Conservation (phyloP, 2,888 invertebrate genomes). For the Ennomos erosarius region DNA sequence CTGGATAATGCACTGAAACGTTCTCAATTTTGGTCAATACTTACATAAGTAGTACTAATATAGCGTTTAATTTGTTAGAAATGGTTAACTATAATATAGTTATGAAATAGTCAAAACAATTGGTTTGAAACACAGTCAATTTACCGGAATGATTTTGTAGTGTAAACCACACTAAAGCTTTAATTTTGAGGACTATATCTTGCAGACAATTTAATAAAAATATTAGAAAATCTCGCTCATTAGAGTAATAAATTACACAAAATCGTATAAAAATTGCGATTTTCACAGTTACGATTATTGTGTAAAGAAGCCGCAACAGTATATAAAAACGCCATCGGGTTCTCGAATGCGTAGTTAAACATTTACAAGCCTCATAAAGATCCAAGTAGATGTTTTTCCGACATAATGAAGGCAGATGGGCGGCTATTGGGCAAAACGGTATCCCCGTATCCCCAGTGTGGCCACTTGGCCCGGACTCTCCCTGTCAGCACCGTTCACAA, state of each 20-base stretch:
- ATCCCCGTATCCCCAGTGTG: constrained; percentile 45
- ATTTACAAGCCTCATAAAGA: constrained; percentile 57
- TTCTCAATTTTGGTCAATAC: neutral
- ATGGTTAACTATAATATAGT: too few species aligned
- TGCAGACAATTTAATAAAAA: constrained; percentile 8
- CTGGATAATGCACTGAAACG: constrained; percentile 13
- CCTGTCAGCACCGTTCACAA: constrained; percentile 59
- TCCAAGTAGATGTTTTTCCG: constrained; percentile 57
- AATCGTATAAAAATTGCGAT: too few species aligned
- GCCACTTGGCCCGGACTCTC: constrained; percentile 60
- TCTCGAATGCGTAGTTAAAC: constrained; percentile 51
- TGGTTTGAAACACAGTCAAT: neutral
- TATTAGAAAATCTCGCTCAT: constrained; percentile 13
- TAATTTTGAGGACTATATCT: too few species aligned
- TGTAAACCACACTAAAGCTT: too few species aligned
- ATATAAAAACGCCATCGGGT: constrained; percentile 40
- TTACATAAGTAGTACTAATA: too few species aligned
- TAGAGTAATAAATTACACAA: constrained; percentile 29
- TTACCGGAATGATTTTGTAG: too few species aligned
- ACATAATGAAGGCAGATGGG: constrained; percentile 62
- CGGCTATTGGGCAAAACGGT: constrained; percentile 58
- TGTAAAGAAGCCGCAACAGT: constrained; percentile 36
- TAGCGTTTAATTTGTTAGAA: too few species aligned
- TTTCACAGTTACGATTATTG: constrained; percentile 30
- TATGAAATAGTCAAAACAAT: neutral